Base-by-base conservation (phyloP, 2,113 vertebrate genomes). In the Charadrius vociferus region DNA sequence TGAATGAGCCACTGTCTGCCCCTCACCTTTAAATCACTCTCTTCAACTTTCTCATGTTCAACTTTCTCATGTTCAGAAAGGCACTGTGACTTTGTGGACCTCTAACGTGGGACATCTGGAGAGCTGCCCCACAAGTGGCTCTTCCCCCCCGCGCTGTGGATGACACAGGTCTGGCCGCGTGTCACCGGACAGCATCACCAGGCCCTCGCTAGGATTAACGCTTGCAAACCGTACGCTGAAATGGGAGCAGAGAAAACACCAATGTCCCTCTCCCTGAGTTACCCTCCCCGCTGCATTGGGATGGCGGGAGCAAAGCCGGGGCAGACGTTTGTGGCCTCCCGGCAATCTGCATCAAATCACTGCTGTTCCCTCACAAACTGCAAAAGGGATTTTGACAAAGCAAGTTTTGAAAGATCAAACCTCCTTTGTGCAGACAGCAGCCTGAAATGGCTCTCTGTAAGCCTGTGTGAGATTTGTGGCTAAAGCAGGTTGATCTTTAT, bases 71-170 rank as follows among this genome's bases (percentile, higher is more conserved):
- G 10, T 59, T 80, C 32, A 43, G 65, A 81, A 95, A 91, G 68
- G 23, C 87, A 50, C 14, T 1, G 1, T 20, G 36, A 81, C 70
- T 88, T 52, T 41, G 62, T 45, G 63, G 30, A 14, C 22, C 73
- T 87, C 71, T 20, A 21, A 16, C 0, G 0, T 14, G 52, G 75
- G 30, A 16, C 14, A 58, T 20, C 41, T 30, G 1, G 0, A 81
- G 52, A 30, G 30, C 21, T 18, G 3, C 36, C 10, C 30, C 18
- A 47, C n/a, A 11, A 39, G 58, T 10, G 41, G 23, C 18, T 90
- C 36, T 29, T 73, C 39, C 49, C 20, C 12, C 10, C 18, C n/a
- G 18, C 26, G 56, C 62, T 82, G 62, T 66, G 68, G 66, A 16
- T 36, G 53, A 43, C 21, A 24, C 14, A 34, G 6, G 14, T 81